phyloP scores from a whole-genome alignment of 2,888 invertebrate genomes.

The Tridacna gigas region DNA sequence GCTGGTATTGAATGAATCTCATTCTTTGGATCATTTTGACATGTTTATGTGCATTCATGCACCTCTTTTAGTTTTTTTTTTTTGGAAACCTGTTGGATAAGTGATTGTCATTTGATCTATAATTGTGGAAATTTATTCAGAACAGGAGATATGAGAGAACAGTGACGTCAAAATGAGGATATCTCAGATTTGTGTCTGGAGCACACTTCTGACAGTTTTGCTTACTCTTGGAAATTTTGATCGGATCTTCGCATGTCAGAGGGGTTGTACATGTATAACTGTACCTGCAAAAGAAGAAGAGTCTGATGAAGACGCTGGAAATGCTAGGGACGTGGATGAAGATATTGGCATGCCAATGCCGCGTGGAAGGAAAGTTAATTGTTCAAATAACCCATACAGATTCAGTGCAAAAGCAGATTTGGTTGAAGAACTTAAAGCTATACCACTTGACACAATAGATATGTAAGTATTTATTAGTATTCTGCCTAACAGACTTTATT shows the following conservation, averaged over 20 bases:
- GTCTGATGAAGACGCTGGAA: slow-evolving; percentile 14
- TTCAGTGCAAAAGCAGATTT: slow-evolving; percentile 64
- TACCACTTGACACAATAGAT: slow-evolving; percentile 71
- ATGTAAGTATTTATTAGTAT: slow-evolving; percentile 69
- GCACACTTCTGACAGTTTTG: slow-evolving; percentile 58
- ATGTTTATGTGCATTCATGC: too few relatives aligned
- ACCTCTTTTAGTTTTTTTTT: too few relatives aligned
- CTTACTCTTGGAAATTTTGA: slow-evolving; percentile 32
- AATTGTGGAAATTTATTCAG: neutral
- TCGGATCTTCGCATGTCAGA: slow-evolving; percentile 40
- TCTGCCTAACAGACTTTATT: too few relatives aligned
- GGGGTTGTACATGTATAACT: slow-evolving; percentile 60
- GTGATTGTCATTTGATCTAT: neutral
- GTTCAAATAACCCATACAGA: slow-evolving; percentile 69
- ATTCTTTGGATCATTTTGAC: too few relatives aligned
- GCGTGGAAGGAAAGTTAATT: slow-evolving; percentile 71
- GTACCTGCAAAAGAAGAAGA: slow-evolving; percentile 51
- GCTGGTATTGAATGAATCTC: too few relatives aligned
- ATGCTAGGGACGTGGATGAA: slow-evolving; percentile 17
- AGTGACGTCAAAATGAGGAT: slow-evolving; percentile 45
- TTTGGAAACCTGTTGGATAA: too few relatives aligned
- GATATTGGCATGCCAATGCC: slow-evolving; percentile 43
- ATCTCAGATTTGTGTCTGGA: slow-evolving; percentile 59
- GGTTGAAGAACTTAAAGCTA: slow-evolving; percentile 53
- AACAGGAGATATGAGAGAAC: neutral